These are phyloP conservation scores for Thalassarche chlororhynchos DNA, from an alignment of 2,113 vertebrate species.

Conservation along the genomic window DNA sequence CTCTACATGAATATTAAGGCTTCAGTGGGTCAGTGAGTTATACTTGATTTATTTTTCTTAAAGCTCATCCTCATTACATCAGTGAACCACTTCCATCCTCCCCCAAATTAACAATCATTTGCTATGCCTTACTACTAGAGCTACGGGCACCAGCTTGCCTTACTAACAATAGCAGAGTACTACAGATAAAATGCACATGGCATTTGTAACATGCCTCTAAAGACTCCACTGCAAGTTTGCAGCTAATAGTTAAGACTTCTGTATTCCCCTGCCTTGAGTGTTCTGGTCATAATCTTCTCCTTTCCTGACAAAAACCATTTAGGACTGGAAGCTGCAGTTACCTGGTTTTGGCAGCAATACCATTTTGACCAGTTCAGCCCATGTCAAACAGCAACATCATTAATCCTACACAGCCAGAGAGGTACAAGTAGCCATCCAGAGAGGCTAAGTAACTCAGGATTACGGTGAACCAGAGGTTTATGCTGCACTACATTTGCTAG, in stretches of 20 bases:
- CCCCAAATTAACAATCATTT: not conserved
- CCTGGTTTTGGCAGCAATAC: not conserved
- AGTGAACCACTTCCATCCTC: not conserved
- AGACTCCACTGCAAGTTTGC: not conserved
- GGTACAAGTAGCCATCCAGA: not conserved
- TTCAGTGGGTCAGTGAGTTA: not conserved
- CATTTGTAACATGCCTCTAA: not conserved
- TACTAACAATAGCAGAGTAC: not conserved
- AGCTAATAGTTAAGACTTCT: not conserved
- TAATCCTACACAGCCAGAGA: not conserved
- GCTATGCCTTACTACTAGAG: not conserved
- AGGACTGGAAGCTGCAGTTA: not conserved
- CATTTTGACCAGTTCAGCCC: not conserved
- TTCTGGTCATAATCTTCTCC: not conserved
- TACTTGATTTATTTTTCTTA: not conserved
- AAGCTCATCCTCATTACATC: not conserved
- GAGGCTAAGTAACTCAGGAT: not conserved
- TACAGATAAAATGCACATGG: not conserved
- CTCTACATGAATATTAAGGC: constrained; percentile 7
- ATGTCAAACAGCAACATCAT: not conserved
- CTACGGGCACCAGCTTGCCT: not conserved
- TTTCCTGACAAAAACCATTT: not conserved
- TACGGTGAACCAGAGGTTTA: not conserved
- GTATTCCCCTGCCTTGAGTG: not conserved
- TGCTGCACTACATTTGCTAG: not conserved